Conservation (phyloP, 2,888 invertebrate species). For the Branchinecta sandiegonensis region DNA sequence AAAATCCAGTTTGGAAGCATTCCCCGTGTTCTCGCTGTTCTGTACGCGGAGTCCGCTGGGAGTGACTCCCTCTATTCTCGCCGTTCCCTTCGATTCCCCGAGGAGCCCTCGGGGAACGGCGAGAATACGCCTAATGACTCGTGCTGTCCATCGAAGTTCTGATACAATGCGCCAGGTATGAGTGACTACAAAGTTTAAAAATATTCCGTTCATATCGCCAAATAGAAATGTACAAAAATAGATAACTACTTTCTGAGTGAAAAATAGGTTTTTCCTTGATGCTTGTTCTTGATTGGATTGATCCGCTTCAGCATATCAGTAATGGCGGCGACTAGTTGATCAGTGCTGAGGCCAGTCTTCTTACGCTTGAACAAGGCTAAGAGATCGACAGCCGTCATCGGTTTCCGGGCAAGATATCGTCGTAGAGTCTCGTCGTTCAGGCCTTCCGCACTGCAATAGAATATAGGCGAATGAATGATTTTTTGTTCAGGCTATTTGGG, state of each 20-base stretch:
- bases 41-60: too few relatives aligned
- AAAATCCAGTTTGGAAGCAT: too few relatives aligned
- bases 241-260: conserved; percentile 47
- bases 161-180: too few relatives aligned
- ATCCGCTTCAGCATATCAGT: conserved; percentile 87
- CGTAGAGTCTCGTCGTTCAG: conserved; percentile 89
- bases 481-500: too few relatives aligned
- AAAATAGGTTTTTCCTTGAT: conserved; percentile 87
- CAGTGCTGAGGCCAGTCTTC: conserved; percentile 74
- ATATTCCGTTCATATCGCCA: too few relatives aligned
- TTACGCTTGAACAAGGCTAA: conserved; percentile 90
- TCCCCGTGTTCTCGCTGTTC: too few relatives aligned
- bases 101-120: too few relatives aligned
- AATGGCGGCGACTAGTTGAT: conserved; percentile 81
- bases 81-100: too few relatives aligned
- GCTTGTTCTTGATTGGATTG: conserved; percentile 78
- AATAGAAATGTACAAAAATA: neutral
- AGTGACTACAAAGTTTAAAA: too few relatives aligned
- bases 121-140: too few relatives aligned
- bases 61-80: too few relatives aligned
- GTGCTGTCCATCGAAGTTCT: too few relatives aligned
- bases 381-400: conserved; percentile 92
- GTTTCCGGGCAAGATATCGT: conserved; percentile 85
- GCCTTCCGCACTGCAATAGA: conserved; percentile 55
- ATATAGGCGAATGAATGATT: neutral